Evolutionary conservation across 1,140 invertebrate species (phyloP).

Genomic region (Papilio glaucus): DNA sequence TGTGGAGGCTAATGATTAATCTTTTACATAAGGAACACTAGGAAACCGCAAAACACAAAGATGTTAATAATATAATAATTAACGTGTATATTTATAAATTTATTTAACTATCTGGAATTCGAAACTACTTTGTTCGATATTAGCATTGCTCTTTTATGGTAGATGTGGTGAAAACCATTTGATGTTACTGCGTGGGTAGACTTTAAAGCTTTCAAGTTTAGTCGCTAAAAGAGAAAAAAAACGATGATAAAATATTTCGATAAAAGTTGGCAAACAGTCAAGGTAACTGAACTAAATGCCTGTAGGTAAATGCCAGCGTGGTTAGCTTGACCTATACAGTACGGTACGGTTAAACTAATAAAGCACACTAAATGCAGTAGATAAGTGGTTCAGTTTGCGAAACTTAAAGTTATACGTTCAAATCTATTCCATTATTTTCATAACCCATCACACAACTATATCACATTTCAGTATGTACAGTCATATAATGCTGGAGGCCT

Average conservation of each 20-base stretch:
- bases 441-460: background rate
- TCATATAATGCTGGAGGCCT: too few relatives aligned
- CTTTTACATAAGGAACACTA: too few relatives aligned
- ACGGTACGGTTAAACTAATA: slow-evolving; percentile 3
- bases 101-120: background rate
- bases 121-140: background rate
- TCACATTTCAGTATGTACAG: background rate
- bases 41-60: too few relatives aligned
- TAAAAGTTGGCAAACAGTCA: slow-evolving; percentile 19
- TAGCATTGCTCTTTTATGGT: background rate
- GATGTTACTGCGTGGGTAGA: slow-evolving; percentile 1
- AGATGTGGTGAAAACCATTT: background rate
- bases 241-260: background rate
- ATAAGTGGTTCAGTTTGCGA: background rate
- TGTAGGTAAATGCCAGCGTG: background rate
- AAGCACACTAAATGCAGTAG: background rate
- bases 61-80: too few relatives aligned
- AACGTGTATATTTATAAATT: background rate
- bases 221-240: background rate
- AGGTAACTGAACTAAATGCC: slow-evolving; percentile 10
- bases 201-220: background rate
- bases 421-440: background rate
- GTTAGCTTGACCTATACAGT: background rate
- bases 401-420: background rate
- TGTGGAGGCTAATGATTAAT: too few relatives aligned